Conservation (phyloP, 2,797 vertebrate species). For the Cossypha heuglini region DNA sequence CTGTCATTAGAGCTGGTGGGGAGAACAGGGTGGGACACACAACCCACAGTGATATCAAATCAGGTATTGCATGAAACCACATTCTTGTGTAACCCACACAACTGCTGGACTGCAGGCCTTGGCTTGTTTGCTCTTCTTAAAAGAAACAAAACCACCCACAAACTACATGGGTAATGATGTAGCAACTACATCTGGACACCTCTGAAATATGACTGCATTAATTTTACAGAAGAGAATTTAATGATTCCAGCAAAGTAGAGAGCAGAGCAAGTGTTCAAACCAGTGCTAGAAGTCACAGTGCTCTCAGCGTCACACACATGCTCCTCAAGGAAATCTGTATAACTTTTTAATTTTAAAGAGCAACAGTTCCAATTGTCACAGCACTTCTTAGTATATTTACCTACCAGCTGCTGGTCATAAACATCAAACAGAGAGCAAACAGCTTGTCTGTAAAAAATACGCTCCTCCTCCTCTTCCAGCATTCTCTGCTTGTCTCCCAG, state of each 20-base stretch:
- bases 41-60: neutral
- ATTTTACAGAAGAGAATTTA: neutral
- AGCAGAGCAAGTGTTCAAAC: neutral
- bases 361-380: neutral
- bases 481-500: constrained; percentile 15
- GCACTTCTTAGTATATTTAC: neutral
- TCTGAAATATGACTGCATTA: neutral
- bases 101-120: neutral
- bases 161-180: neutral
- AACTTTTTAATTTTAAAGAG: neutral
- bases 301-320: rapidly evolving
- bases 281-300: rapidly evolving
- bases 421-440: neutral
- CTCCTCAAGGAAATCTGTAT: neutral
- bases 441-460: neutral
- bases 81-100: neutral
- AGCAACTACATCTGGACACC: neutral
- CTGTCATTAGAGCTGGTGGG: neutral
- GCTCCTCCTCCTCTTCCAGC: neutral
- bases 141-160: neutral
- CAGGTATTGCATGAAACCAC: neutral
- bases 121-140: neutral
- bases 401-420: neutral
- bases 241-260: neutral
- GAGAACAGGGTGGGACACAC: neutral